Evolutionary conservation across 2,888 invertebrate species (phyloP).

Genomic region (Pheosia tremula): DNA sequence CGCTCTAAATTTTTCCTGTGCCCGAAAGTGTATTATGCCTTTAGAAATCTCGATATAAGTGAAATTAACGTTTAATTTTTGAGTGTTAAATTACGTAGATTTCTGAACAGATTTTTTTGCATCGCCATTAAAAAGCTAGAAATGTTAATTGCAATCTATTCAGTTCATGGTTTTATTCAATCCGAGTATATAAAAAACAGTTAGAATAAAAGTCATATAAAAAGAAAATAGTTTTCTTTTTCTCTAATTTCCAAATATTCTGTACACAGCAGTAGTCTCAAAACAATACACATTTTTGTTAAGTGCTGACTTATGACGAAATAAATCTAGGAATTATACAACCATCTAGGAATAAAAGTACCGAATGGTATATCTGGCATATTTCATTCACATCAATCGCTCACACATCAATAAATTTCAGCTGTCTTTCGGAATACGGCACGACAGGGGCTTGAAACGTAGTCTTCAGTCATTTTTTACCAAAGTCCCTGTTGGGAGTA

Average conservation of each 20-base stretch:
- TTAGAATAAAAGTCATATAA: conserved; percentile 33
- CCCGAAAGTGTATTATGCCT: conserved; percentile 28
- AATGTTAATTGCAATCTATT: conserved; percentile 6
- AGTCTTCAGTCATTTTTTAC: conserved; percentile 30
- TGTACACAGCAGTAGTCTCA: not conserved
- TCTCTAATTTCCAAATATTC: not conserved
- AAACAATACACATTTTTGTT: no score
- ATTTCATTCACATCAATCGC: not conserved
- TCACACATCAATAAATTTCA: conserved; percentile 5
- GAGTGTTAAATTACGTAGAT: conserved; percentile 35
- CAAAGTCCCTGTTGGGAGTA: conserved; percentile 17
- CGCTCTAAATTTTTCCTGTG: conserved; percentile 30
- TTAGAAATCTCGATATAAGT: conserved; percentile 26
- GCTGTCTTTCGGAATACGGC: conserved; percentile 8
- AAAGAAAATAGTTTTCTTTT: conserved; percentile 26
- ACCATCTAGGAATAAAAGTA: conserved; percentile 2
- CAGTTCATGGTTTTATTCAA: conserved; percentile 9
- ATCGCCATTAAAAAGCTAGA: conserved; percentile 28
- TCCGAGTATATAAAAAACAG: conserved; percentile 25
- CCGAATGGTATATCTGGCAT: not conserved
- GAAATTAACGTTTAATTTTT: conserved; percentile 33
- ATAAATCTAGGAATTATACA: not conserved
- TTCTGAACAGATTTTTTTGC: conserved; percentile 34
- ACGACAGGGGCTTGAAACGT: conserved; percentile 3
- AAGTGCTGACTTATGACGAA: no score